phyloP scores from a whole-genome alignment of 2,888 invertebrate species.

The Axea sp. region DNA sequence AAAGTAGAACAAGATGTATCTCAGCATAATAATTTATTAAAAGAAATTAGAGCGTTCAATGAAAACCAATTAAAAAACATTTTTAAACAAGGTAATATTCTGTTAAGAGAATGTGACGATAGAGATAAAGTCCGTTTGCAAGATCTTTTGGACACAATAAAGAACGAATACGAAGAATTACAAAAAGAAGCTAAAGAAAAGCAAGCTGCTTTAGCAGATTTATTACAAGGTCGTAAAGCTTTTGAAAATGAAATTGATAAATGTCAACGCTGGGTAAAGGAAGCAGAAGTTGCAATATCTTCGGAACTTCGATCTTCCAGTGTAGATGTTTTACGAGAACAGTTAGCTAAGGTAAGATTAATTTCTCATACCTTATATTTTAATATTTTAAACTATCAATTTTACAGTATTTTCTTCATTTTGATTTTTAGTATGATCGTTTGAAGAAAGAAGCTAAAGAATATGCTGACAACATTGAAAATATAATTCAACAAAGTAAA shows the following conservation, averaged over 20 bases:
- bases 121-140: constrained; percentile 85
- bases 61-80: constrained; percentile 88
- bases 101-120: constrained; percentile 91
- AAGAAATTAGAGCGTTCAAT: constrained; percentile 88
- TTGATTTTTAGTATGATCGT: constrained; percentile 83
- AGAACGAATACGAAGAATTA: constrained; percentile 86
- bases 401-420: too few relatives aligned
- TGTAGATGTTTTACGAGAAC: constrained; percentile 91
- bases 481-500: constrained; percentile 89
- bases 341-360: constrained; percentile 84
- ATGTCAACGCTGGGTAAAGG: constrained; percentile 93
- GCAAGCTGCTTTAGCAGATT: constrained; percentile 85
- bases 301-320: constrained; percentile 90
- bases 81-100: constrained; percentile 86
- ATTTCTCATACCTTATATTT: constrained; percentile 80
- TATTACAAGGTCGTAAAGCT: constrained; percentile 87
- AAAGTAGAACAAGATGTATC: constrained; percentile 91
- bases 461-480: constrained; percentile 86
- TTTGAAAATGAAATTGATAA: constrained; percentile 91
- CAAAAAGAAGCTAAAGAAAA: constrained; percentile 88
- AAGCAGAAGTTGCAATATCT: constrained; percentile 92
- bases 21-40: constrained; percentile 87
- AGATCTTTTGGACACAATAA: constrained; percentile 84
- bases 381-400: constrained; percentile 73
- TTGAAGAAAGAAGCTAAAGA: constrained; percentile 87